These are phyloP conservation scores for Pampusana beccarii DNA, from an alignment of 2,113 vertebrate species.

Conservation along the genomic window DNA sequence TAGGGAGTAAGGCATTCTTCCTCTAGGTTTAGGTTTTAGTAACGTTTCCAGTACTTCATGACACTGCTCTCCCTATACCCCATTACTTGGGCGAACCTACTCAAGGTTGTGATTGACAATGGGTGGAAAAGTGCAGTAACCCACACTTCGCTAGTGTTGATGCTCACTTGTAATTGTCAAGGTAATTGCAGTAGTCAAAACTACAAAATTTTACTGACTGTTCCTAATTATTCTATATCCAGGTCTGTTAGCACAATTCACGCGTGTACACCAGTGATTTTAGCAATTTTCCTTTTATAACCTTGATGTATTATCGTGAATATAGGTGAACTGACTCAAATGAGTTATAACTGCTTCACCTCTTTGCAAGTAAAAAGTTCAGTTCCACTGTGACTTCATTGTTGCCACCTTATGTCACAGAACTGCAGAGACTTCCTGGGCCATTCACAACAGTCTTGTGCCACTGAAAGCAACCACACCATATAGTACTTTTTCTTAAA, in stretches of 20 bases:
- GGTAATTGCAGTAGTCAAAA: not conserved
- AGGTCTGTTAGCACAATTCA: conserved; percentile 9
- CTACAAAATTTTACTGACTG: not conserved
- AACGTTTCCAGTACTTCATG: not conserved
- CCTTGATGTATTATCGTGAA: not conserved
- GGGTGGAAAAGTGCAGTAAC: not conserved
- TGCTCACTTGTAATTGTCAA: not conserved
- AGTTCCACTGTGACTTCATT: not conserved
- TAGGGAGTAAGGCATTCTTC: not conserved
- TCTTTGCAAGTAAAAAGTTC: not conserved
- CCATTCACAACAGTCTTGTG: not conserved
- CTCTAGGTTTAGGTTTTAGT: not conserved
- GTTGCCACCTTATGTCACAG: not conserved
- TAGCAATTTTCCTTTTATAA: conserved; percentile 55
- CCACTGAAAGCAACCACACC: not conserved
- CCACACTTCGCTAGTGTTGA: not conserved
- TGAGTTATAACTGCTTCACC: conserved; percentile 3
- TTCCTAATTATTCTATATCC: conserved; percentile 16
- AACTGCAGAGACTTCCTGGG: not conserved
- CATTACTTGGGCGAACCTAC: not conserved
- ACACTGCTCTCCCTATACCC: not conserved
- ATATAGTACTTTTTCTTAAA: not conserved
- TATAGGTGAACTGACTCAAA: conserved; percentile 37
- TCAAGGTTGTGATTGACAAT: not conserved
- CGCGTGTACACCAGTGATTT: not conserved